phyloP scores from a whole-genome alignment of 2,888 invertebrate genomes.

The Tetragnatha montana region DNA sequence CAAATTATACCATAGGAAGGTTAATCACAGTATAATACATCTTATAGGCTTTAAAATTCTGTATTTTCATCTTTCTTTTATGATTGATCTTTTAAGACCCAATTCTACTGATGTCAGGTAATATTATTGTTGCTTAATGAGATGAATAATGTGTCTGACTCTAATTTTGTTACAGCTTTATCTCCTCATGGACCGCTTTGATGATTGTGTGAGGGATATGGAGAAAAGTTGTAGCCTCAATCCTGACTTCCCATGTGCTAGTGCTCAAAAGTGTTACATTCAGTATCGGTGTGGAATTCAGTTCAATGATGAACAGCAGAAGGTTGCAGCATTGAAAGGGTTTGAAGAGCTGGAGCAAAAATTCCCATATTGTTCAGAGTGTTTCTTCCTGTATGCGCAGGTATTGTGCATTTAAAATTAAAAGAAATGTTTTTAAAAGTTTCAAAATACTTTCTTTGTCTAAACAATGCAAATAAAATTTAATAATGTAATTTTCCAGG shows the following conservation, averaged over 20 bases:
- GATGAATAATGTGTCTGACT: too few species aligned
- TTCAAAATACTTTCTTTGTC: not conserved
- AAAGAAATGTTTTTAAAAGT: not conserved
- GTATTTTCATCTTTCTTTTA: too few species aligned
- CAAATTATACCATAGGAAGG: too few species aligned
- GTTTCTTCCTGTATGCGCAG: constrained; percentile 92
- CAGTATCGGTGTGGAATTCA: constrained; percentile 75
- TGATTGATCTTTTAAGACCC: too few species aligned
- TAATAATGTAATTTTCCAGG: constrained; percentile 75
- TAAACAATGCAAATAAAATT: not conserved
- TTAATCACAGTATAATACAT: too few species aligned
- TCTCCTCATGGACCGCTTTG: constrained; percentile 86
- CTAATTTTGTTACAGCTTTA: constrained; percentile 81
- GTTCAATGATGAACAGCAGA: constrained; percentile 68
- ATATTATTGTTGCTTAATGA: too few species aligned
- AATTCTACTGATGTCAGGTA: too few species aligned
- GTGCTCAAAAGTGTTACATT: constrained; percentile 90
- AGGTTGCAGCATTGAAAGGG: constrained; percentile 81
- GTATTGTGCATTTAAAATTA: constrained; percentile 76
- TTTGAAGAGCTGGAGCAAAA: constrained; percentile 86
- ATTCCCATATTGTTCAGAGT: constrained; percentile 90
- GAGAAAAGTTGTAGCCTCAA: constrained; percentile 87
- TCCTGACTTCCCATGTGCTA: constrained; percentile 89
- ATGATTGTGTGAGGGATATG: constrained; percentile 89
- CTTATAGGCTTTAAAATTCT: too few species aligned